A percentile compares a stretch with the other conserved stretches of the same genome.
These are phyloP conservation scores for Eucriotettix oculatus DNA, from an alignment of 2,888 invertebrate genomes.

Conservation along the genomic window DNA sequence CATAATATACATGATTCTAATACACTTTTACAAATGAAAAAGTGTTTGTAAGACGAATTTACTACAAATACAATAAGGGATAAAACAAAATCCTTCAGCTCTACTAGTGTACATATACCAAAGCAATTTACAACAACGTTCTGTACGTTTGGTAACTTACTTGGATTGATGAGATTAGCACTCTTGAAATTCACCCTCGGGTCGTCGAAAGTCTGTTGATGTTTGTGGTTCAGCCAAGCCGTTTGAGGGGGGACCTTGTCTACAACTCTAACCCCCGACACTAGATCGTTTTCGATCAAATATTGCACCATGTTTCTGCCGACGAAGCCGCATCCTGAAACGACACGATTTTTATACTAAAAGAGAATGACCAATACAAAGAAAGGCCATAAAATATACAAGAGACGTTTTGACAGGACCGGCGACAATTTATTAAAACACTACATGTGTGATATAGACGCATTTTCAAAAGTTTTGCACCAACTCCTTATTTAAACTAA, in stretches of 20 bases:
- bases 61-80: too few relatives aligned
- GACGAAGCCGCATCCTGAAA: conserved; percentile 81
- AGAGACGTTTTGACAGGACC: not conserved
- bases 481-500: not conserved
- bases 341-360: conserved; percentile 9
- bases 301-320: conserved; percentile 75
- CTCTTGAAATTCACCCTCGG: conserved; percentile 73
- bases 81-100: too few relatives aligned
- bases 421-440: not conserved
- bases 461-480: not conserved
- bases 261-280: conserved; percentile 58
- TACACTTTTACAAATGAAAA: too few relatives aligned
- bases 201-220: conserved; percentile 54
- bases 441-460: not conserved
- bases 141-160: conserved; percentile 44
- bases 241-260: conserved; percentile 90
- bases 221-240: conserved; percentile 68
- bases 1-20: too few relatives aligned
- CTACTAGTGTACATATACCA: too few relatives aligned
- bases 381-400: not conserved
- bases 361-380: not conserved
- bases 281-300: conserved; percentile 59
- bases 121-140: too few relatives aligned
- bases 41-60: too few relatives aligned
- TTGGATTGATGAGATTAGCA: conserved; percentile 76